Percentiles rank a stretch among this genome's conserved stretches.
phyloP scores from a whole-genome alignment of 1,140 invertebrate species.

The Saccostrea echinata region DNA sequence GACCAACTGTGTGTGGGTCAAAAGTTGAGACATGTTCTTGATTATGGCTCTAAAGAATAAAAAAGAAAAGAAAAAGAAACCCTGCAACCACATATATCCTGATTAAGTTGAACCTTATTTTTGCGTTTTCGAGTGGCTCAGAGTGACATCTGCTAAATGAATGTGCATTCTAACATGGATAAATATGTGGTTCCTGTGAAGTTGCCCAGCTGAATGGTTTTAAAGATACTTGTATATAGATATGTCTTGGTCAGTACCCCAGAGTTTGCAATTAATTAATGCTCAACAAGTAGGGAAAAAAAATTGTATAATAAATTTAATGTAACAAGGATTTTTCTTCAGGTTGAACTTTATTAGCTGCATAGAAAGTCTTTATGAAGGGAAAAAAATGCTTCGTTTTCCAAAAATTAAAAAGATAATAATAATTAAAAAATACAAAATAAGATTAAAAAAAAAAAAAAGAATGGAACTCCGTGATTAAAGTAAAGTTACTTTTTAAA shows the following conservation, averaged over 20 bases:
- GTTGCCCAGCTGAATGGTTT: background rate
- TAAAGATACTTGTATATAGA: background rate
- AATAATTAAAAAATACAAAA: too few species aligned
- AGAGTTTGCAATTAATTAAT: conserved; percentile 2
- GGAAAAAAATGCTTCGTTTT: too few species aligned
- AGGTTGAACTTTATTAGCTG: too few species aligned
- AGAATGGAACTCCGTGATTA: too few species aligned
- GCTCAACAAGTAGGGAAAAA: too few species aligned
- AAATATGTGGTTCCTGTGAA: conserved; percentile 27
- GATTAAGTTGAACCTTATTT: background rate
- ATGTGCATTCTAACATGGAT: conserved; percentile 33
- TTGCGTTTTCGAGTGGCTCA: background rate
- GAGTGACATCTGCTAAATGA: conserved; percentile 18
- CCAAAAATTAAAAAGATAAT: too few species aligned
- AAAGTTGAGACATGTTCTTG: conserved; percentile 2
- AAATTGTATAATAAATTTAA: too few species aligned
- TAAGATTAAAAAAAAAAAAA: too few species aligned
- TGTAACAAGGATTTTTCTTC: too few species aligned
- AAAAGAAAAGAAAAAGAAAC: background rate
- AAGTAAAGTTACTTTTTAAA: background rate
- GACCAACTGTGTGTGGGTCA: background rate
- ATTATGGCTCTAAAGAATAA: background rate
- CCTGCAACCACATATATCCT: background rate
- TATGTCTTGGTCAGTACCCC: background rate
- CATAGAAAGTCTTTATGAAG: too few species aligned